Conservation (phyloP, 2,888 invertebrate species). For the Agrochola litura region DNA sequence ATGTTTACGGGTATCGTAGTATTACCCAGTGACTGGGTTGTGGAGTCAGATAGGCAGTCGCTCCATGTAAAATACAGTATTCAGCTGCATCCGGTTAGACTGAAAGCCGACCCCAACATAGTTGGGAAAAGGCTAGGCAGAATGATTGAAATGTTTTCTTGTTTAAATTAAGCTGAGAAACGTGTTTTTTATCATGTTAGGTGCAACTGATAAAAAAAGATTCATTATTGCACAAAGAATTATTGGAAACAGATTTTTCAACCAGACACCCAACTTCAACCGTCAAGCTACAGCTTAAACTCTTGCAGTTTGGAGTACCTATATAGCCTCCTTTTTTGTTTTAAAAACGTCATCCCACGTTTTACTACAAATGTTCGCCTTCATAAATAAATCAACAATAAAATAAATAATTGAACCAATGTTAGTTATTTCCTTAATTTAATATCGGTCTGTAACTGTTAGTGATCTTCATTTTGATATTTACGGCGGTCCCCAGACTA, state of each 20-base stretch:
- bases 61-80: no score
- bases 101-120: no score
- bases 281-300: neutral
- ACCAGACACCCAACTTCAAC: neutral
- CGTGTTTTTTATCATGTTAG: conserved; percentile 2
- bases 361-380: neutral
- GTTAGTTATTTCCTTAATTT: no score
- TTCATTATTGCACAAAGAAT: neutral
- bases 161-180: neutral
- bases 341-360: neutral
- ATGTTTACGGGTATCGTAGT: neutral
- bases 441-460: no score
- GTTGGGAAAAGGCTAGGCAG: no score
- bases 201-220: neutral
- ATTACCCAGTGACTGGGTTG: no score
- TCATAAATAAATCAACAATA: neutral
- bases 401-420: neutral
- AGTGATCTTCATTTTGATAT: no score
- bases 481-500: no score
- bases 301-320: neutral
- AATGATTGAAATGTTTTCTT: no score
- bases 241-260: neutral
- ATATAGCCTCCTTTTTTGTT: neutral
- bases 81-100: no score
- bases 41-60: no score